Evolutionary conservation across 2,888 invertebrate genomes (phyloP), one percentile per base, ranked within the genome.

Genomic region (Ophion obscuratus): DNA sequence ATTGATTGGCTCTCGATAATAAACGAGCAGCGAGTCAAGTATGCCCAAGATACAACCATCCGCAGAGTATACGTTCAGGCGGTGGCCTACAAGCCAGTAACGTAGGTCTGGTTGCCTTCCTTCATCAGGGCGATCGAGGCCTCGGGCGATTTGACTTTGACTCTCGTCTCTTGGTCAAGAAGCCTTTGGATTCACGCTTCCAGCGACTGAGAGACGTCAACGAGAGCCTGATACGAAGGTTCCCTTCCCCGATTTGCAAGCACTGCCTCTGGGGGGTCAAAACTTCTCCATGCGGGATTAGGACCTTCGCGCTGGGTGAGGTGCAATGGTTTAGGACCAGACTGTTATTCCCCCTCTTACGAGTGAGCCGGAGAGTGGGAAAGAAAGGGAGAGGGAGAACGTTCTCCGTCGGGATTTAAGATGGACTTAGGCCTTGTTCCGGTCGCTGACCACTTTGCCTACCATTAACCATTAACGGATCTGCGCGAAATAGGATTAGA

Each of bases 391-490:
- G 44, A 2, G 67, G 47, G 67, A 47, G 67, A 53, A 47, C 68
- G 66, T 67, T 87, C 91, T 92, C 91, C 90, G 90, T 73, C 91
- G 92, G 93, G 94, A 93, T 93, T 94, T 93, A 94, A 94, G 94
- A 94, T 92, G 92, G 94, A 94, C 93, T 94, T 93, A 94, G 93
- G 92, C 92, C 93, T 92, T 94, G 94, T 94, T 94, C 94, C 93
- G 93, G 92, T 92, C 91, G 92, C 93, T 93, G 93, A 92, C 94
- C 94, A 94, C 94, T 94, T 94, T 94, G 93, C 92, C 92, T 93
- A 90, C 93, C 94, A 94, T 93, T 94, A 94, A 93, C 93, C 94
- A 94, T 94, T 94, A 94, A 94, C 93, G 94, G 93, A 94, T 93
- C 92, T 92, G 91, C 90, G 91, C 93, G 90, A 93, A 94, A 93